A percentile compares a stretch with the other conserved stretches of the same genome.
Evolutionary conservation across 2,888 invertebrate genomes (phyloP).

Genomic region (Mellilla xanthometata): DNA sequence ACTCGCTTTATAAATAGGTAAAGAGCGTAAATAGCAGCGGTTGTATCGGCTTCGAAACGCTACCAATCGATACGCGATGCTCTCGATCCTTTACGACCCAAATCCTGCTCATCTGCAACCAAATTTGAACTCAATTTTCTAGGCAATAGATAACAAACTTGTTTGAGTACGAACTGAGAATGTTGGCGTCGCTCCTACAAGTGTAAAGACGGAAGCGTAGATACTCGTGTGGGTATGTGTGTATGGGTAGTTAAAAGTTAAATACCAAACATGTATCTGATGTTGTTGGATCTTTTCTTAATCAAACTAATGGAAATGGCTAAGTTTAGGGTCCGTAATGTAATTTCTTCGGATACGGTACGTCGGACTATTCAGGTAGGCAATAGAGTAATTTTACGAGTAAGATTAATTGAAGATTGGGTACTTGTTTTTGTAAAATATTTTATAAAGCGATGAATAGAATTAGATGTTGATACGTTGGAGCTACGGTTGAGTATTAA

Average conservation of each 20-base stretch:
- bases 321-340: conserved; percentile 49
- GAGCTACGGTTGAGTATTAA: conserved; percentile 21
- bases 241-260: conserved; percentile 72
- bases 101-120: conserved; percentile 29
- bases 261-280: conserved; percentile 63
- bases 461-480: conserved; percentile 23
- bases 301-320: conserved; percentile 72
- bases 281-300: conserved; percentile 65
- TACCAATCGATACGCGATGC: conserved; percentile 73
- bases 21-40: conserved; percentile 78
- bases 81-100: conserved; percentile 41
- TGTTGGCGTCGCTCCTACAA: conserved; percentile 44
- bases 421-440: conserved; percentile 18
- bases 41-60: conserved; percentile 73
- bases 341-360: conserved; percentile 46
- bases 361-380: conserved; percentile 29
- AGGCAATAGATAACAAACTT: conserved; percentile 31
- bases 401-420: conserved; percentile 19
- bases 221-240: conserved; percentile 47
- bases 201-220: conserved; percentile 52
- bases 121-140: conserved; percentile 34
- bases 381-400: conserved; percentile 21
- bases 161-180: conserved; percentile 24
- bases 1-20: conserved; percentile 78
- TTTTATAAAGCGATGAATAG: conserved; percentile 26